Evolutionary conservation across 2,113 vertebrate genomes (phyloP).

Genomic region (Gymnocephalus cernua): DNA sequence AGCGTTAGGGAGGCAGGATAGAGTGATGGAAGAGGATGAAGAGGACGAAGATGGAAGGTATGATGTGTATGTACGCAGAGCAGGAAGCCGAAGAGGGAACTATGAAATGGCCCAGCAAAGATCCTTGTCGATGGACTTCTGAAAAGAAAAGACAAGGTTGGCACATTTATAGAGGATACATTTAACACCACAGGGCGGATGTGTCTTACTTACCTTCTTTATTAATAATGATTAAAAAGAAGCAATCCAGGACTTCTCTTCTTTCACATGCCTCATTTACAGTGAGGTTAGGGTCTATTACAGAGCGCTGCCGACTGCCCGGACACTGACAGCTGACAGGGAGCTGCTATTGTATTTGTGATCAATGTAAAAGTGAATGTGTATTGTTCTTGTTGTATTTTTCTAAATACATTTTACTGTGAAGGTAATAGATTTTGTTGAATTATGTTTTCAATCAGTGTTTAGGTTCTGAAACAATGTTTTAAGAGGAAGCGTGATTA

Average conservation of each 20-base stretch:
- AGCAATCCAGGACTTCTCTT: neutral
- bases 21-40: slow-evolving; percentile 93
- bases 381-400: slow-evolving; percentile 27
- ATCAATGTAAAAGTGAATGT: slow-evolving; percentile 22
- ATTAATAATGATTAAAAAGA: neutral
- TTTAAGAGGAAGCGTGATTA: neutral
- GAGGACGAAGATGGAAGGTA: slow-evolving; percentile 73
- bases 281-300: neutral
- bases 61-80: slow-evolving; percentile 88
- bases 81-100: slow-evolving; percentile 72
- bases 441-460: slow-evolving; percentile 22
- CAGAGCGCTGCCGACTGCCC: neutral
- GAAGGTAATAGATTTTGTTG: slow-evolving; percentile 10
- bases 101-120: slow-evolving; percentile 86
- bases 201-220: neutral
- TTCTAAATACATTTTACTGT: slow-evolving; percentile 30
- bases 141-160: slow-evolving; percentile 39
- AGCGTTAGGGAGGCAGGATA: slow-evolving; percentile 88
- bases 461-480: neutral
- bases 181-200: neutral
- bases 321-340: neutral
- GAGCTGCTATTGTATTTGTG: neutral
- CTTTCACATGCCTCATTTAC: neutral
- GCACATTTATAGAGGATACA: neutral
- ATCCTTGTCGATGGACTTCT: slow-evolving; percentile 95